Percentiles rank a stretch among this genome's conserved stretches.
phyloP scores from a whole-genome alignment of 1,140 invertebrate species.

The Drosophila tristis region DNA sequence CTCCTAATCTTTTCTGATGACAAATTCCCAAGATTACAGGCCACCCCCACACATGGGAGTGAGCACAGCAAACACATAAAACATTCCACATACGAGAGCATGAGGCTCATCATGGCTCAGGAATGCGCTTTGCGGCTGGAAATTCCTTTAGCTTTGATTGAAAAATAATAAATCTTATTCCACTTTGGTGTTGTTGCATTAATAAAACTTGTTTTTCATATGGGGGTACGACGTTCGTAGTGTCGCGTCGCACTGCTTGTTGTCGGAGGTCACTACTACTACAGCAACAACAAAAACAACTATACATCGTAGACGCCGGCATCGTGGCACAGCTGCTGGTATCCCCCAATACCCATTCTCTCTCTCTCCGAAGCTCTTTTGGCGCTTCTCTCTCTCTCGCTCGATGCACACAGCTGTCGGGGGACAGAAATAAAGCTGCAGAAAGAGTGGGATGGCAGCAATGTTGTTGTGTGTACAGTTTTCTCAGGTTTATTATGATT shows the following conservation, averaged over 20 bases:
- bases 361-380: too few species aligned
- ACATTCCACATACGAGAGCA: neutral
- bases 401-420: constrained; percentile 61
- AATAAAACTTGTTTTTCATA: constrained; percentile 6
- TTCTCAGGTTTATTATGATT: constrained; percentile 63
- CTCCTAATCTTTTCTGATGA: too few species aligned
- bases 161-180: constrained; percentile 68
- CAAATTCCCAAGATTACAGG: too few species aligned
- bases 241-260: constrained; percentile 37
- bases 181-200: constrained; percentile 16
- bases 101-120: constrained; percentile 35
- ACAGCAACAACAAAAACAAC: constrained; percentile 42
- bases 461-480: constrained; percentile 65
- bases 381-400: constrained; percentile 16
- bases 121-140: constrained; percentile 53
- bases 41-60: too few species aligned
- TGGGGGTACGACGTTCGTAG: too few species aligned
- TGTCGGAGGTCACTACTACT: constrained; percentile 75
- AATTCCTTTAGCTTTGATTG: constrained; percentile 74
- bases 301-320: constrained; percentile 57
- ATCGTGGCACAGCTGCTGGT: constrained; percentile 49
- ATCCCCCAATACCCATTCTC: too few species aligned
- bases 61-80: too few species aligned
- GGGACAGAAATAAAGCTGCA: neutral
- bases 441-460: constrained; percentile 5